Conservation (phyloP, 2,888 invertebrate genomes). For the Homarus gammarus region DNA sequence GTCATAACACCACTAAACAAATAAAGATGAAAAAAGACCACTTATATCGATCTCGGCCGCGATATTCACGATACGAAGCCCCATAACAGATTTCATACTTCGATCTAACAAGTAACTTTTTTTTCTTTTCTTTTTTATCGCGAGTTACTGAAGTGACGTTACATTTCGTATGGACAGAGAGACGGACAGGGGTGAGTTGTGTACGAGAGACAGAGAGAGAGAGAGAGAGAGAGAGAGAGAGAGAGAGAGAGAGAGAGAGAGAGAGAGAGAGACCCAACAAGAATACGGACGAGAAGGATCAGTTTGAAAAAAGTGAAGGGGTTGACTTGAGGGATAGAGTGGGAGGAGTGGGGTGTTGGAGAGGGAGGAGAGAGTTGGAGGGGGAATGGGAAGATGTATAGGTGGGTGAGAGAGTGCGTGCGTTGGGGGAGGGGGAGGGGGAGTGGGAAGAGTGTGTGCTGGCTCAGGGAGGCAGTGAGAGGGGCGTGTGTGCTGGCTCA, state of each 20-base stretch:
- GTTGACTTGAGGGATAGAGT: not conserved
- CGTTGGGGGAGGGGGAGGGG: not conserved
- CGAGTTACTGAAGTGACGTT: no score
- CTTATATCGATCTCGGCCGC: no score
- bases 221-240: not conserved
- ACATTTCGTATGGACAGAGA: conserved; percentile 21
- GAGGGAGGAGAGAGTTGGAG: not conserved
- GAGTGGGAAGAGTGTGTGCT: no score
- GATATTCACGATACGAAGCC: no score
- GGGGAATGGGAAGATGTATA: not conserved
- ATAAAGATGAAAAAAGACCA: no score
- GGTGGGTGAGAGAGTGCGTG: no score
- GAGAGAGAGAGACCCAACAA: not conserved
- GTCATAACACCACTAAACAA: no score
- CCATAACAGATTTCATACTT: no score
- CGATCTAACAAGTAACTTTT: no score
- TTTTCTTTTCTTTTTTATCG: no score
- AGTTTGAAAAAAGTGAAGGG: no score
- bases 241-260: not conserved
- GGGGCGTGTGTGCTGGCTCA: not conserved
- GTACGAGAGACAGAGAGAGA: not conserved
- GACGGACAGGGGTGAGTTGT: not conserved
- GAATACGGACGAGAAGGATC: not conserved
- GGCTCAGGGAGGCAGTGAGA: not conserved
- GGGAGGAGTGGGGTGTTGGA: not conserved